Evolutionary conservation across 2,113 vertebrate species (phyloP).

Genomic region (Cettia cetti): DNA sequence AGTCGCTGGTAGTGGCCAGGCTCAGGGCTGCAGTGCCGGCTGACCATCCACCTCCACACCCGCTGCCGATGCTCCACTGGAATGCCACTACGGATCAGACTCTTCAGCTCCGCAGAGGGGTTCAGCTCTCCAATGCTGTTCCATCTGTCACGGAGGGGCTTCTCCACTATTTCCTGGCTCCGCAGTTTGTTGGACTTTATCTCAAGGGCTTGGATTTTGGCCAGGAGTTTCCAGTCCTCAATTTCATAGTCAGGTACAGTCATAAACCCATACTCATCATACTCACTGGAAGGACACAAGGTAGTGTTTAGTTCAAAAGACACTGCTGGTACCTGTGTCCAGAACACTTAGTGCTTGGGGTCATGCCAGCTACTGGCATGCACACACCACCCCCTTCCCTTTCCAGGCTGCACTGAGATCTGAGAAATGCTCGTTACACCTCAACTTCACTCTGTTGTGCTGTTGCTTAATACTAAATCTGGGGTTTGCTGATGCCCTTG

Average conservation of each 20-base stretch:
- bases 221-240: constrained; percentile 89
- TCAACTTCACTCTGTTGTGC: not conserved
- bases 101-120: constrained; percentile 79
- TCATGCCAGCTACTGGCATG: not conserved
- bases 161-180: constrained; percentile 76
- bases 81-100: constrained; percentile 81
- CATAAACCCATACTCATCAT: constrained; percentile 92
- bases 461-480: not conserved
- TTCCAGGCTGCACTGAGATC: not conserved
- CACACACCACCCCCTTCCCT: not conserved
- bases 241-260: constrained; percentile 86
- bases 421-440: not conserved
- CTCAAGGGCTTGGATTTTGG: constrained; percentile 91
- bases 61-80: constrained; percentile 79
- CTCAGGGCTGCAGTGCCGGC: constrained; percentile 37
- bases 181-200: constrained; percentile 85
- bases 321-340: not conserved
- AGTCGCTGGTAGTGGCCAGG: constrained; percentile 79
- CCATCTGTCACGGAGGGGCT: constrained; percentile 80
- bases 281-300: constrained; percentile 71
- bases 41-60: constrained; percentile 87
- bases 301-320: not conserved
- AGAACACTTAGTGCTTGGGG: not conserved
- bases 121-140: constrained; percentile 75
- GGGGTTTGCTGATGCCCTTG: not conserved